Evolutionary conservation across 2,888 invertebrate species (phyloP).

Genomic region (Oscheius sp.): DNA sequence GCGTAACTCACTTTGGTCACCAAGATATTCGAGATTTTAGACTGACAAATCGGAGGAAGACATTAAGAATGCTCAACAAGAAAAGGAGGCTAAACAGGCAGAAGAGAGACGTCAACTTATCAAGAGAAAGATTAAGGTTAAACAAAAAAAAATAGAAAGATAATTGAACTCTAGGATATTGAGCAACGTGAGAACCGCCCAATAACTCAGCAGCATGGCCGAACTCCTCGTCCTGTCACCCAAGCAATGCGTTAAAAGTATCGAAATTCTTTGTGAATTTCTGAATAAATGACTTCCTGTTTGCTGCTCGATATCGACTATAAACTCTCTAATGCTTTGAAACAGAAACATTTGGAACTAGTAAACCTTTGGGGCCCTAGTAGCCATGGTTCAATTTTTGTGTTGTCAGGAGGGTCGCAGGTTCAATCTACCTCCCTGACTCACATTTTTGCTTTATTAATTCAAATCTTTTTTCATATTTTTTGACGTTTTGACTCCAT

Average conservation of each 20-base stretch:
- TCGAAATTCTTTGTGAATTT: too few relatives aligned
- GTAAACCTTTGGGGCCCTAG: too few relatives aligned
- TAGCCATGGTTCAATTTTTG: too few relatives aligned
- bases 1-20: neutral
- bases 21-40: neutral
- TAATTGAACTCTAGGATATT: neutral
- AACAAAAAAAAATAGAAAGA: neutral
- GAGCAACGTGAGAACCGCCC: constrained; percentile 17
- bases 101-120: constrained; percentile 19
- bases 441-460: too few relatives aligned
- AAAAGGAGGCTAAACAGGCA: constrained; percentile 13
- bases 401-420: too few relatives aligned
- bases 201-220: neutral
- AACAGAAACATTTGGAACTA: too few relatives aligned
- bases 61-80: neutral
- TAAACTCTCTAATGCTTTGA: too few relatives aligned
- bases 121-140: constrained; percentile 18
- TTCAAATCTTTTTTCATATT: too few relatives aligned
- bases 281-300: too few relatives aligned
- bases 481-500: too few relatives aligned
- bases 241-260: neutral
- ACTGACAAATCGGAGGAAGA: constrained; percentile 9
- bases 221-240: constrained; percentile 1
- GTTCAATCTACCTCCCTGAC: too few relatives aligned
- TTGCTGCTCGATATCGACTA: too few relatives aligned